These are phyloP conservation scores for Rhea pennata DNA, from an alignment of 2,113 vertebrate genomes.

Conservation along the genomic window DNA sequence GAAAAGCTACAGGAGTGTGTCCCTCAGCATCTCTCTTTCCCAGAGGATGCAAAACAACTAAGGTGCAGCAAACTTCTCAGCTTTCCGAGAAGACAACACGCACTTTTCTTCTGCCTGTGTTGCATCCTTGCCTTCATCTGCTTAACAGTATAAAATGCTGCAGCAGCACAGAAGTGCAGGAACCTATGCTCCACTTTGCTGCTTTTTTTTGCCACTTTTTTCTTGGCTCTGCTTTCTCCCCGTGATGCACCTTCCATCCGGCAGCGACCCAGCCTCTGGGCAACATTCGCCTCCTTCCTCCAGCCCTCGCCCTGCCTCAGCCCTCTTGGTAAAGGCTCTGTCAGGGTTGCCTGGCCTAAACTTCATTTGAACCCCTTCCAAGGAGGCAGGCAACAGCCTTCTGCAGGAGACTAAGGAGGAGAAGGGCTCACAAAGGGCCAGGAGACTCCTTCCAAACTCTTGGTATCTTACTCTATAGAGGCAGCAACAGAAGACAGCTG, in stretches of 20 bases:
- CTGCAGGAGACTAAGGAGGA: background rate
- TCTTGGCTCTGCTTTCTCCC: background rate
- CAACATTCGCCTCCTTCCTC: background rate
- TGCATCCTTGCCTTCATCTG: background rate
- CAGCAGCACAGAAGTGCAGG: background rate
- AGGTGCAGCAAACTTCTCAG: background rate
- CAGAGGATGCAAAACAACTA: background rate
- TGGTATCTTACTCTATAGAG: background rate
- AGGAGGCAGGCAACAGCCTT: background rate
- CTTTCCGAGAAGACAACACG: background rate
- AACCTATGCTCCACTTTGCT: background rate
- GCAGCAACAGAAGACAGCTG: background rate
- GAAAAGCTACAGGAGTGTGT: background rate
- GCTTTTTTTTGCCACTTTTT: background rate
- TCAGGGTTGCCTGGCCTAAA: background rate
- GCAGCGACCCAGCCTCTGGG: rapidly evolving
- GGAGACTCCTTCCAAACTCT: background rate
- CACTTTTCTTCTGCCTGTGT: background rate
- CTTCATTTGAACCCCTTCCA: background rate
- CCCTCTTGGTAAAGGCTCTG: background rate
- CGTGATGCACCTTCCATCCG: background rate
- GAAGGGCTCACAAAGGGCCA: background rate
- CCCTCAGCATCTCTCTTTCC: background rate
- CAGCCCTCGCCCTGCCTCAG: background rate
- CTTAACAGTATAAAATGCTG: background rate